These are phyloP conservation scores for Sepioteuthis lessoniana DNA, from an alignment of 2,888 invertebrate species.

Conservation along the genomic window DNA sequence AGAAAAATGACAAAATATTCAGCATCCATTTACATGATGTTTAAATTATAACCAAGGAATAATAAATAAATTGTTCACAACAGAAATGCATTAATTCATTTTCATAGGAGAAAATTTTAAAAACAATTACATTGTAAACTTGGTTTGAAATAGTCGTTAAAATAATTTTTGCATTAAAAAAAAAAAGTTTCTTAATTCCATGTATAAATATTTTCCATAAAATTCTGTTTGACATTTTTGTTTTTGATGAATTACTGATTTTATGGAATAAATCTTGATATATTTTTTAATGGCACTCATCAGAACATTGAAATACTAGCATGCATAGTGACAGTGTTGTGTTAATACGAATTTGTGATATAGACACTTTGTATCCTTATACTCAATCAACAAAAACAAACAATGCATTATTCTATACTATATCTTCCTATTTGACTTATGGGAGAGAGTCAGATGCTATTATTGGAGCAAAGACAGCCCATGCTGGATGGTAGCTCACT, in stretches of 20 bases:
- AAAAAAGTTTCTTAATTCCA: not conserved
- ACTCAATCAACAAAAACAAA: not conserved
- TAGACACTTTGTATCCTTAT: not conserved
- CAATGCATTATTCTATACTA: not conserved
- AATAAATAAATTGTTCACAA: not conserved
- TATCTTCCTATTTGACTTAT: not conserved
- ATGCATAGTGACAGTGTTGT: not conserved
- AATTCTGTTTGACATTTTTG: not conserved
- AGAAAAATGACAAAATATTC: not conserved
- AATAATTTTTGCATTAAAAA: not conserved
- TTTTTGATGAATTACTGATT: not conserved
- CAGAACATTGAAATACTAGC: not conserved
- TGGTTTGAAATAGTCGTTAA: not conserved
- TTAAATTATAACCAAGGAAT: not conserved
- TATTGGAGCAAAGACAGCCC: not conserved
- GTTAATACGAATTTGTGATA: not conserved
- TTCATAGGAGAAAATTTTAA: not conserved
- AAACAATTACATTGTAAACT: too few relatives aligned
- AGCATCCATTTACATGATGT: not conserved
- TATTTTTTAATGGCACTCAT: not conserved
- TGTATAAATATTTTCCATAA: not conserved
- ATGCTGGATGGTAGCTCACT: conserved; percentile 6
- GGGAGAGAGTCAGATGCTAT: not conserved
- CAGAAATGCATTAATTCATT: not conserved
- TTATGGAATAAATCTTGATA: not conserved